Percentiles rank a stretch among this genome's conserved stretches.
Conservation (phyloP, 1,140 invertebrate genomes). For the Plectus sambesii region DNA sequence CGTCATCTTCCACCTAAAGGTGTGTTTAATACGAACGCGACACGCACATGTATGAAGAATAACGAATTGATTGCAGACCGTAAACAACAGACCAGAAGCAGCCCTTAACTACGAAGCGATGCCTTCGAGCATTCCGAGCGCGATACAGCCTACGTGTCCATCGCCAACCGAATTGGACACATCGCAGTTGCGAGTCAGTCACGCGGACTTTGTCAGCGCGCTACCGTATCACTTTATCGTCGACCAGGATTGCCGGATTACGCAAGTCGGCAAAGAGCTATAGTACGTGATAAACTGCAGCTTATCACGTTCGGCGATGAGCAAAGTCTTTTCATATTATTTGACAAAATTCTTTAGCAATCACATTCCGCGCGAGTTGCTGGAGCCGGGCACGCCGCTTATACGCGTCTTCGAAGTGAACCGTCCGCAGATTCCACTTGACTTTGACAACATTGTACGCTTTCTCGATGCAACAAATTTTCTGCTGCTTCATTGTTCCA, state of each 20-base stretch:
- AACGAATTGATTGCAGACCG: too few species aligned
- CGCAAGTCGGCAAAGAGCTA: constrained; percentile 39
- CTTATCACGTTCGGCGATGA: neutral
- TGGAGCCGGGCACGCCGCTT: constrained; percentile 34
- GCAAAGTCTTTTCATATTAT: neutral
- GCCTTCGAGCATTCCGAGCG: constrained; percentile 2
- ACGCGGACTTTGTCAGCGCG: constrained; percentile 22
- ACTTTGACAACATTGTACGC: constrained; percentile 44
- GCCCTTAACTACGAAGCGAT: too few species aligned
- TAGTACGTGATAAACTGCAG: constrained; percentile 18
- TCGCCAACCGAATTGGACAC: constrained; percentile 18
- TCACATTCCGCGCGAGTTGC: constrained; percentile 31
- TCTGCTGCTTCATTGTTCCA: too few species aligned
- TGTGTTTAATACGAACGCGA: too few species aligned
- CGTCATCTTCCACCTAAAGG: constrained; percentile 31
- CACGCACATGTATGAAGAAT: too few species aligned
- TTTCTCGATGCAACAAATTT: too few species aligned
- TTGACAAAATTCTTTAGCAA: constrained; percentile 17
- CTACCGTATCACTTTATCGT: constrained; percentile 49
- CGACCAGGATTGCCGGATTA: constrained; percentile 40
- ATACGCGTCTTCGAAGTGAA: constrained; percentile 41
- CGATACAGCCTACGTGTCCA: constrained; percentile 8
- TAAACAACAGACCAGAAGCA: too few species aligned
- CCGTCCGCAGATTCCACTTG: constrained; percentile 39
- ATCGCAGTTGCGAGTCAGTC: constrained; percentile 14